Percentiles rank a stretch among this genome's conserved stretches.
These are phyloP conservation scores for Drosophila erecta DNA, from an alignment of 1,140 invertebrate genomes.

Conservation along the genomic window DNA sequence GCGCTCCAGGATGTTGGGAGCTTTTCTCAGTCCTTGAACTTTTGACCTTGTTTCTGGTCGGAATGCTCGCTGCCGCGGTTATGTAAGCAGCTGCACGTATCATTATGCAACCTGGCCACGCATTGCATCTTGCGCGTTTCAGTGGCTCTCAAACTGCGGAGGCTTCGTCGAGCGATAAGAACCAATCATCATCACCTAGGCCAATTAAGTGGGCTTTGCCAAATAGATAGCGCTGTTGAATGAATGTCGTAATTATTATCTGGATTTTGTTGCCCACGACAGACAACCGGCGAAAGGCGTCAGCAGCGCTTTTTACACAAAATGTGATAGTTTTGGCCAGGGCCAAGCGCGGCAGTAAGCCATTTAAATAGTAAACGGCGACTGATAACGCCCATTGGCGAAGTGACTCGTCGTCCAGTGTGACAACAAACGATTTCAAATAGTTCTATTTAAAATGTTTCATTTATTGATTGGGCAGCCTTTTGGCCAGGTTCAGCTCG, in stretches of 20 bases:
- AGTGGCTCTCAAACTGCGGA: slow-evolving; percentile 48
- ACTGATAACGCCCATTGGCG: slow-evolving; percentile 17
- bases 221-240: slow-evolving; percentile 37
- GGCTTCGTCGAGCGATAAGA: slow-evolving; percentile 17
- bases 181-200: not conserved
- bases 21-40: slow-evolving; percentile 78
- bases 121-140: slow-evolving; percentile 6
- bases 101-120: slow-evolving; percentile 57
- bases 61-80: slow-evolving; percentile 24
- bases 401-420: slow-evolving; percentile 8
- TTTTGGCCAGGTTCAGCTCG: slow-evolving; percentile 45
- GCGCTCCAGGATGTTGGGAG: slow-evolving; percentile 40
- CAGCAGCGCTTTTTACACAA: slow-evolving; percentile 16
- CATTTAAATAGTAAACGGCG: slow-evolving; percentile 1
- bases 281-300: slow-evolving; percentile 14
- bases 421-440: slow-evolving; percentile 14
- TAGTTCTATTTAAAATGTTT: slow-evolving; percentile 25
- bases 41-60: slow-evolving; percentile 69
- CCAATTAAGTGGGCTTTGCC: slow-evolving; percentile 13
- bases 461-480: slow-evolving; percentile 40
- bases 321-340: slow-evolving; percentile 18
- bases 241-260: slow-evolving; percentile 53
- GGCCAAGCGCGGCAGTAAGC: not conserved
- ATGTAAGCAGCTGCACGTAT: slow-evolving; percentile 51
- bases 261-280: slow-evolving; percentile 30